phyloP scores from a whole-genome alignment of 2,113 vertebrate genomes.

The Channa argus region DNA sequence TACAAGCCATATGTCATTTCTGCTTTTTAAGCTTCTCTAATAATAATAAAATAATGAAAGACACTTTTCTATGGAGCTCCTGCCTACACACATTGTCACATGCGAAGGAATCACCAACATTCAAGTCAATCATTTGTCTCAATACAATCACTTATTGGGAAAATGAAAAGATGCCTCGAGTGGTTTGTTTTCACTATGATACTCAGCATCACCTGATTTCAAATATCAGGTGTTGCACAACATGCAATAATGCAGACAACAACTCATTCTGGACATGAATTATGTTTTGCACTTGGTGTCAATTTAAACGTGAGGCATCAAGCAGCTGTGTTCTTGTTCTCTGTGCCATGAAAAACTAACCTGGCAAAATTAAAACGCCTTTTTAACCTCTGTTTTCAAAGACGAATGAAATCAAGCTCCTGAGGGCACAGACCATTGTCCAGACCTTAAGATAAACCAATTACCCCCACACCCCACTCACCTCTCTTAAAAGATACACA shows the following conservation, averaged over 20 bases:
- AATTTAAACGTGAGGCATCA: not conserved
- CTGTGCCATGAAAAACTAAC: constrained; percentile 3
- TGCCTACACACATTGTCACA: too few relatives aligned
- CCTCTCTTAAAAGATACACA: not conserved
- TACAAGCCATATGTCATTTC: too few relatives aligned
- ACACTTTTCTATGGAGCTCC: too few relatives aligned
- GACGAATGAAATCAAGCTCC: not conserved
- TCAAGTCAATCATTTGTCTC: not conserved
- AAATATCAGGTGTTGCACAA: too few relatives aligned
- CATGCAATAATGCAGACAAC: too few relatives aligned
- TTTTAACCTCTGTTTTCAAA: constrained; percentile 16
- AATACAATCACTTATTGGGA: not conserved
- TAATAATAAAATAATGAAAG: too few relatives aligned
- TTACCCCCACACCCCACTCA: constrained; percentile 20
- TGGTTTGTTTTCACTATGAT: not conserved
- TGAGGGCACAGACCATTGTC: constrained; percentile 21
- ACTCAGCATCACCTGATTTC: not conserved
- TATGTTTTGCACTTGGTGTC: too few relatives aligned
- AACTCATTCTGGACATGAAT: too few relatives aligned
- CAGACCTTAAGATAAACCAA: constrained; percentile 37
- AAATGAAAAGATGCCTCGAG: not conserved
- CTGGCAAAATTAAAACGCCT: not conserved
- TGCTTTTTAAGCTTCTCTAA: too few relatives aligned
- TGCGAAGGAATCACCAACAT: not conserved
- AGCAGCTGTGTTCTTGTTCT: not conserved